phyloP scores from a whole-genome alignment of 1,140 invertebrate species.

The Formica selysi region DNA sequence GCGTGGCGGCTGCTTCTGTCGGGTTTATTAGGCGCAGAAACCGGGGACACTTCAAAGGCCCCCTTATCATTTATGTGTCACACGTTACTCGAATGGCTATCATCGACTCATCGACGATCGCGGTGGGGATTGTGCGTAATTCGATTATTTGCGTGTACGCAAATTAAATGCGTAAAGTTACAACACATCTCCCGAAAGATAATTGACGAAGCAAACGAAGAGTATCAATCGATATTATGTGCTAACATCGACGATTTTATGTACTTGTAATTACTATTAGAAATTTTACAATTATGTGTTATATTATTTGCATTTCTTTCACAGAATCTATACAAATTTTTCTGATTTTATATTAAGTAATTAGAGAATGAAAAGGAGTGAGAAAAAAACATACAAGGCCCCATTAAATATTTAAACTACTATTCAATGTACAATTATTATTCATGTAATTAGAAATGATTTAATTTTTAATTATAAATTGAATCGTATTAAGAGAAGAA shows the following conservation, averaged over 20 bases:
- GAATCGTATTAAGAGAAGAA: neutral
- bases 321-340: neutral
- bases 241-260: neutral
- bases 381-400: neutral
- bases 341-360: neutral
- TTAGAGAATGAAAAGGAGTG: neutral
- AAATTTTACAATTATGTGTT: neutral
- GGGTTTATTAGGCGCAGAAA: slow-evolving; percentile 50
- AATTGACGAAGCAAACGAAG: neutral
- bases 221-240: neutral
- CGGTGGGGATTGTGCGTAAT: slow-evolving; percentile 13
- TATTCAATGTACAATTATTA: neutral
- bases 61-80: slow-evolving; percentile 49
- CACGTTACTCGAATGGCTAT: slow-evolving; percentile 28
- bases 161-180: neutral
- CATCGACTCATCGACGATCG: slow-evolving; percentile 33
- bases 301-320: neutral
- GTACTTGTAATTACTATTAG: neutral
- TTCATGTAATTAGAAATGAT: neutral
- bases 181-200: neutral
- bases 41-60: slow-evolving; percentile 45
- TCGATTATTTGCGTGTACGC: neutral
- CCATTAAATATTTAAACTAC: neutral
- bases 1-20: slow-evolving; percentile 43
- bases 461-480: slow-evolving; percentile 12